Conservation (phyloP, 2,797 vertebrate species). For the Bufotes viridis region DNA sequence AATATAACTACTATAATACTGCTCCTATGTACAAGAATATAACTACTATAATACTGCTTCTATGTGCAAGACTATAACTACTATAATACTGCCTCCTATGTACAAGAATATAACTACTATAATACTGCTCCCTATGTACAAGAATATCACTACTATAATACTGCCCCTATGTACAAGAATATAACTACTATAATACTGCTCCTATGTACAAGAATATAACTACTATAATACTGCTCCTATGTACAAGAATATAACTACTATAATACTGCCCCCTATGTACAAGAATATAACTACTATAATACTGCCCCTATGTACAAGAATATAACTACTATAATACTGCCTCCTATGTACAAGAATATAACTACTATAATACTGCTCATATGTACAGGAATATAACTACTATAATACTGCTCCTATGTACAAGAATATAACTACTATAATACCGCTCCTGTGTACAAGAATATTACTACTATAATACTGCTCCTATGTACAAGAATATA, state of each 20-base stretch:
- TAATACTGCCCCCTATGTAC: background rate
- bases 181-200: background rate
- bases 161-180: background rate
- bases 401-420: conserved; percentile 11
- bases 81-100: background rate
- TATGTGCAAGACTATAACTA: background rate
- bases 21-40: background rate
- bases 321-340: background rate
- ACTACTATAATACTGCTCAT: background rate
- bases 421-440: conserved; percentile 14
- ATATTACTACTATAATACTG: too few relatives aligned
- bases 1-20: background rate
- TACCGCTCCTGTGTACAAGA: background rate
- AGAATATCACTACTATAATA: background rate
- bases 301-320: background rate
- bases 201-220: conserved; percentile 6
- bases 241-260: background rate
- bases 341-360: conserved; percentile 1
- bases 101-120: conserved; percentile 11
- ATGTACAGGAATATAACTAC: background rate
- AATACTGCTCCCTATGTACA: background rate
- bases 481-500: background rate
- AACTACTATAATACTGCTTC: background rate
- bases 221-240: conserved; percentile 11
- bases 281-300: conserved; percentile 19